Base-by-base conservation (phyloP, 2,888 invertebrate genomes). In the Prosopocoilus inquinatus region DNA sequence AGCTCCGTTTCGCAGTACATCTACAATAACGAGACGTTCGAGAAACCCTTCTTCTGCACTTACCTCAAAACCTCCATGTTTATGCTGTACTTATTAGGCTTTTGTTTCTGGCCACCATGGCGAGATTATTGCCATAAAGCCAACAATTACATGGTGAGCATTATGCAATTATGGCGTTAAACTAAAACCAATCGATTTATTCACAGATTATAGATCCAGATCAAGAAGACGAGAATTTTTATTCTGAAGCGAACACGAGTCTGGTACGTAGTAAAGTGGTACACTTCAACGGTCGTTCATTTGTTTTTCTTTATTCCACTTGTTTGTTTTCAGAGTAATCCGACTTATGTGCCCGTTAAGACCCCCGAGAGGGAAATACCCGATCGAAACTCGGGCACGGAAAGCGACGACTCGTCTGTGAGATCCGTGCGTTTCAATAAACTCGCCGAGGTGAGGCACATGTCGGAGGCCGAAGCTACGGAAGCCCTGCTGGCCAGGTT, bases 61-160 rank as follows among this genome's bases (percentile, higher is more conserved):
- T 98, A 97, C 77, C 82, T 96, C 58, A 95, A 96, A 78, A 95
- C 95, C 55, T 94, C 94, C 35, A 86, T 97, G 86, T 93, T 98
- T 70, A 88, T 92, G 56, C 80, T 97, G 61, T 98, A 97, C 78
- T 82, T 98, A 64, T 77, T 94, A 68, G 90, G 96, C 41, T 87
- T 96, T 69, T 85, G 94, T 65, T 87, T 95, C 67, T 90, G 92
- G 82, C 89, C 91, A 60, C 91, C 95, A 4, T 94, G 96, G 87
- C 85, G 90, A 76, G 91, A 93, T 67, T 89, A 90, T 60, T 96
- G 94, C 75, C 47, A 63, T 53, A 67, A 65, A 52, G 69, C 72
- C 80, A 67, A 79, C 60, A 88, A 87, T 67, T 92, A 93, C 71
- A 86, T 89, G 75, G 91, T 90, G 79, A 78, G 80, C 75, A n/a